phyloP scores from a whole-genome alignment of 2,888 invertebrate genomes.

The Tuberolachnus salignus region DNA sequence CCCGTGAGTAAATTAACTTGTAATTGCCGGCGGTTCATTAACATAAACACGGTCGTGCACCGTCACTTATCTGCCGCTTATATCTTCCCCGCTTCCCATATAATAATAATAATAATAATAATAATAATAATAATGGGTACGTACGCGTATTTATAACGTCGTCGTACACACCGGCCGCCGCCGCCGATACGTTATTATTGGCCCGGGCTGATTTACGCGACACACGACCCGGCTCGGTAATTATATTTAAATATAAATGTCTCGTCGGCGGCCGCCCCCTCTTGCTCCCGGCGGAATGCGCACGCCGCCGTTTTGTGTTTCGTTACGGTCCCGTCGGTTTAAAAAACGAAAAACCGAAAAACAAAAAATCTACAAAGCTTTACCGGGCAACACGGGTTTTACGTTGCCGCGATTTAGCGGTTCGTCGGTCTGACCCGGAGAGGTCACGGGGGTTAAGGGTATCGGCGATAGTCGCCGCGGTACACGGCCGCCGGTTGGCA shows the following conservation, averaged over 20 bases:
- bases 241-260: slow-evolving; percentile 31
- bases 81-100: slow-evolving; percentile 22
- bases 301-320: neutral
- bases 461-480: too few species aligned
- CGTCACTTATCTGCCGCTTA: slow-evolving; percentile 46
- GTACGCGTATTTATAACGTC: slow-evolving; percentile 10
- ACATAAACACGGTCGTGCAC: slow-evolving; percentile 59
- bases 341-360: too few species aligned
- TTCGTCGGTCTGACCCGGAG: too few species aligned
- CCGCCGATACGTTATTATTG: slow-evolving; percentile 44
- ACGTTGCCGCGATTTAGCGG: too few species aligned
- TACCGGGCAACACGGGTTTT: too few species aligned
- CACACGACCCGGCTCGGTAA: slow-evolving; percentile 50
- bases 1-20: slow-evolving; percentile 59
- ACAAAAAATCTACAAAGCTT: too few species aligned
- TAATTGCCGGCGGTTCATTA: slow-evolving; percentile 60
- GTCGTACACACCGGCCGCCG: slow-evolving; percentile 17
- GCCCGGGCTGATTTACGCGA: slow-evolving; percentile 49
- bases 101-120: too few species aligned
- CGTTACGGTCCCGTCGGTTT: too few species aligned
- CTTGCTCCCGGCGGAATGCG: slow-evolving; percentile 5
- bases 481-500: too few species aligned
- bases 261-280: neutral
- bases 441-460: too few species aligned
- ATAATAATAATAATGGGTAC: neutral